Base-by-base conservation (phyloP, 1,140 invertebrate species). In the Aphelenchoides fujianensis region DNA sequence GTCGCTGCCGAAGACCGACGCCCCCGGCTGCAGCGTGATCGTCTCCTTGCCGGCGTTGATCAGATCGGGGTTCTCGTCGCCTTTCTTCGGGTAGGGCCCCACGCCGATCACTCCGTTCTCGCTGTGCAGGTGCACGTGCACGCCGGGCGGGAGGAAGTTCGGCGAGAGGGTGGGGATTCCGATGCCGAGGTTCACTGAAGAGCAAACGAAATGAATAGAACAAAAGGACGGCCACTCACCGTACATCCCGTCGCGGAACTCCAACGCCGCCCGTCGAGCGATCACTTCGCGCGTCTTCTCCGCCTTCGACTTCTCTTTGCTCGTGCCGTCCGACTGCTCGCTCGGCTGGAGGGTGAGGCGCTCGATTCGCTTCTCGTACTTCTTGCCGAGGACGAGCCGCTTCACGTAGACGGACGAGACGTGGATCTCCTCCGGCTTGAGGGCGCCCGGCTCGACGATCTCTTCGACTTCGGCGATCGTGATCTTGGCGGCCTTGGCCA, bases 1-100 rank as follows among this genome's bases (percentile, higher is more conserved):
- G 81, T 98, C 95, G 74, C 92, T 95, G n/a, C 91, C 89, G 79
- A 98, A 97, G 85, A 89, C 97, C 3, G 94, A 91, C 31, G 92
- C 91, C 12, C 95, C 95, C 36, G 91, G 90, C 7, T 95, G 78
- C 57, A 92, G 88, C 0, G 95, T 98, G 0, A 98, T 94, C 2
- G 94, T 95, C 88, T 99, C 94, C 86, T 98, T 99, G 23, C 95
- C 95, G 68, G 97, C 97, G 87, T 98, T 99, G 57, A 98, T 98
- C 34, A 98, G 87, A 86, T 99, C 96, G 1, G 96, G 88, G 87
- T 98, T 95, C 16, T 93, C 89, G 80, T 92, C 86, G 23, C 89
- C 88, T 70, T 86, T 80, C 19, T 61, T 70, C 31, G 96, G 97
- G 84, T 94, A 97, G 0, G 93, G 92, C 94, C 96, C 88, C 72